These are phyloP conservation scores for Lamprologus sp. DNA, from an alignment of 2,113 vertebrate genomes.

Conservation along the genomic window DNA sequence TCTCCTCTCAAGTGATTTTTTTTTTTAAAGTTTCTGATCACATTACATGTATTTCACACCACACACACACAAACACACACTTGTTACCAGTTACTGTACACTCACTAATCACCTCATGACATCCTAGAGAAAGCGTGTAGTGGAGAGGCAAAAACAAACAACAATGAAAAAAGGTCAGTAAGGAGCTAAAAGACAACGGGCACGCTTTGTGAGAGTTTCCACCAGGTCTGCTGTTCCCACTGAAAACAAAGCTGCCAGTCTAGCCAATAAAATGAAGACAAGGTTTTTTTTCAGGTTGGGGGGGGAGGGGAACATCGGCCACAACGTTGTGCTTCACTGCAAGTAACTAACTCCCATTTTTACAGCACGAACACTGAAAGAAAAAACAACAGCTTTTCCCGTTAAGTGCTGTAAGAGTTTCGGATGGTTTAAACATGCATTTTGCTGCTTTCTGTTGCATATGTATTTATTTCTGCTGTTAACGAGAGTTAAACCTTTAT, in stretches of 20 bases:
- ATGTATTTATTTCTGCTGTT: neutral
- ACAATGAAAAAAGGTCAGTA: neutral
- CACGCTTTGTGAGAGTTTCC: neutral
- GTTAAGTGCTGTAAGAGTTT: neutral
- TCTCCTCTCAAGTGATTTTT: neutral
- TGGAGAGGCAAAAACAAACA: neutral
- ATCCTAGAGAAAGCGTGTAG: conserved; percentile 14
- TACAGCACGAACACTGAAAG: neutral
- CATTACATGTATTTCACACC: conserved; percentile 22
- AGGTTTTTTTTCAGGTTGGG: rapidly evolving
- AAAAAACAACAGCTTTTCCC: neutral
- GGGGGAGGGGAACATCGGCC: neutral
- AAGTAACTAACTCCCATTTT: neutral
- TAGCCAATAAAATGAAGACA: neutral
- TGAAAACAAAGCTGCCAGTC: neutral
- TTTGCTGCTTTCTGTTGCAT: neutral
- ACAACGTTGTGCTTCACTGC: conserved; percentile 47
- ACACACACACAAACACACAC: neutral
- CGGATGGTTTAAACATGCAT: neutral
- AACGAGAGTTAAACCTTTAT: neutral
- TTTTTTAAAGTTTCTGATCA: conserved; percentile 19
- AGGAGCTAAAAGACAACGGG: neutral
- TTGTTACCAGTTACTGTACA: conserved; percentile 30
- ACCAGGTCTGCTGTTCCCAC: neutral
- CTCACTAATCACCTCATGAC: conserved; percentile 41